A percentile compares a stretch with the other conserved stretches of the same genome.
phyloP scores from a whole-genome alignment of 2,113 vertebrate species.

The Drymodes brunneopygia region DNA sequence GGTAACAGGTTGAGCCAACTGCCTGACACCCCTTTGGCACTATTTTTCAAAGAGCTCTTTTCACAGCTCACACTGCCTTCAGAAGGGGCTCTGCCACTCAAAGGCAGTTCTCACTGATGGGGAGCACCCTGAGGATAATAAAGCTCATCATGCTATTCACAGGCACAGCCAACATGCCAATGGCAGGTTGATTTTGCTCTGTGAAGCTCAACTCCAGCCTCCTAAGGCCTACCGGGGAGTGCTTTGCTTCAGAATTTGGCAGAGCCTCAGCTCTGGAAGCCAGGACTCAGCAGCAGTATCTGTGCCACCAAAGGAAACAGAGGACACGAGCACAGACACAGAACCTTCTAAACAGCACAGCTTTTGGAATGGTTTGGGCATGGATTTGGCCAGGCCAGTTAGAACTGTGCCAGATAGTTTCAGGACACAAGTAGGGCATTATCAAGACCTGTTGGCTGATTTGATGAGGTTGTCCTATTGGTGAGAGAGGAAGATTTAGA shows the following conservation, averaged over 20 bases:
- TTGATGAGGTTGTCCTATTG: background rate
- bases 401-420: background rate
- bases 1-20: background rate
- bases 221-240: background rate
- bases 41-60: background rate
- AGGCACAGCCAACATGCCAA: background rate
- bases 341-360: background rate
- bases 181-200: background rate
- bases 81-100: background rate
- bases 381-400: background rate
- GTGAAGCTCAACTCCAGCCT: background rate
- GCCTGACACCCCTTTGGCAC: accelerated
- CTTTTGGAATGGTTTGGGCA: background rate
- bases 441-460: background rate
- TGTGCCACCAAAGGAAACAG: background rate
- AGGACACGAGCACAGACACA: background rate
- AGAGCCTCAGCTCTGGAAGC: background rate
- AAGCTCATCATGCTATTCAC: accelerated
- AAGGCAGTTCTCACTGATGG: background rate
- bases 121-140: background rate
- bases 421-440: background rate
- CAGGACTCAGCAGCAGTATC: background rate
- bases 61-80: background rate
- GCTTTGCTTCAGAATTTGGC: background rate
- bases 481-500: background rate